Evolutionary conservation across 2,888 invertebrate genomes (phyloP).

Genomic region (Muschampia staudingeri): DNA sequence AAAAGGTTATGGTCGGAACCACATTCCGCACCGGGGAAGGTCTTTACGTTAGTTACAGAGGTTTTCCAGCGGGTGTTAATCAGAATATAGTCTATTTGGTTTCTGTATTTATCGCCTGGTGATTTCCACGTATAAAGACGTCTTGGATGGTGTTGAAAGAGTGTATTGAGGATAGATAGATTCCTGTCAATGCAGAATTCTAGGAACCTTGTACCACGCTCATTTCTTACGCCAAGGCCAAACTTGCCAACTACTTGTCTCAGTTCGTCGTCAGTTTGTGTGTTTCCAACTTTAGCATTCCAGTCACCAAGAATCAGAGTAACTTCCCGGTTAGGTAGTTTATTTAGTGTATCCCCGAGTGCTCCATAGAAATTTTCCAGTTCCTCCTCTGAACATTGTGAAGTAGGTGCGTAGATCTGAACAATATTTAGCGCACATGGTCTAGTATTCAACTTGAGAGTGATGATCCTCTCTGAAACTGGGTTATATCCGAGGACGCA

Average conservation of each 20-base stretch:
- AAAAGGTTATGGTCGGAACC: background rate
- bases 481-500: background rate
- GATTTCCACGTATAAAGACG: background rate
- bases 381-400: background rate
- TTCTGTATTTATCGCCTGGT: conserved; percentile 28
- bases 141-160: background rate
- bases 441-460: background rate
- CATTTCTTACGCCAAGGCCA: background rate
- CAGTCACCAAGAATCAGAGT: background rate
- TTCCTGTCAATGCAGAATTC: background rate
- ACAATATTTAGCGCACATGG: background rate
- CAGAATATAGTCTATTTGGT: conserved; percentile 9
- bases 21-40: conserved; percentile 4
- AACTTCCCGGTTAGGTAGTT: background rate
- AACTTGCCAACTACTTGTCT: background rate
- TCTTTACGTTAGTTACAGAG: background rate
- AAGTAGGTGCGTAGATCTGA: background rate
- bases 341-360: background rate
- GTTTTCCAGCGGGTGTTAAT: background rate
- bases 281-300: background rate
- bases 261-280: background rate
- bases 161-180: background rate
- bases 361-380: background rate
- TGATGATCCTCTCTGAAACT: background rate
- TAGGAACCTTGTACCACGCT: background rate